A percentile compares a stretch with the other conserved stretches of the same genome.
Evolutionary conservation across 2,113 vertebrate species (phyloP).

Genomic region (Rhizomys pruinosus): DNA sequence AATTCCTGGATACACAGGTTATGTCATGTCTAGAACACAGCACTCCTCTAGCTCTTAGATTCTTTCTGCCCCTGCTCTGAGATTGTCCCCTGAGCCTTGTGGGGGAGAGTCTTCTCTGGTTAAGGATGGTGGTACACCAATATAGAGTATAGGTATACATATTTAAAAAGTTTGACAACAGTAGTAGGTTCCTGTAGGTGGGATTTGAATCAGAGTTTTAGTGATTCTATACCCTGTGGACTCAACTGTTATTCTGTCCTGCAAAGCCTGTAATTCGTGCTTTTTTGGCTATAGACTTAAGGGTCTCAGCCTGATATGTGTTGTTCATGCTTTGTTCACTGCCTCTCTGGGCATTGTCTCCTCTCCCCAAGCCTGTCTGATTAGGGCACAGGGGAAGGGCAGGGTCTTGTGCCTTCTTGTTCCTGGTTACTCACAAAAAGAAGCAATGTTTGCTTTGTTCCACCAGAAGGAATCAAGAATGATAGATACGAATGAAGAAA

Average conservation of each 20-base stretch:
- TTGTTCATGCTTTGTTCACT: background rate
- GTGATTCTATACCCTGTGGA: background rate
- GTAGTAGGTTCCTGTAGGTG: background rate
- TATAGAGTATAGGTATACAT: background rate
- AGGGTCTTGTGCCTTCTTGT: background rate
- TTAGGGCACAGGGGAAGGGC: background rate
- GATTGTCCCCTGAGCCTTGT: background rate
- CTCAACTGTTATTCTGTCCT: background rate
- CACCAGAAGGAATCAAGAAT: background rate
- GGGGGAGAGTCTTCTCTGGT: background rate
- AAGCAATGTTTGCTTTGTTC: background rate
- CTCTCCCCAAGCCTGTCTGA: background rate
- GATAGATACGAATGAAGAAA: background rate
- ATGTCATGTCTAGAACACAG: background rate
- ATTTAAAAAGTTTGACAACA: background rate
- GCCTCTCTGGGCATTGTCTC: background rate
- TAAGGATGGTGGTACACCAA: background rate
- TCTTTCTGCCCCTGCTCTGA: background rate
- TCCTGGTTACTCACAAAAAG: background rate
- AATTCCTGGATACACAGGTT: background rate
- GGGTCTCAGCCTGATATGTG: background rate
- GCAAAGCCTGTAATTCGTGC: background rate
- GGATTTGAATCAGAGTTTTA: constrained; percentile 28
- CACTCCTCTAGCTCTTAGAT: background rate
- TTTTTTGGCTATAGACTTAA: background rate